A percentile compares a stretch with the other conserved stretches of the same genome.
Conservation (phyloP, 2,113 vertebrate species). For the Peromyscus maniculatus region DNA sequence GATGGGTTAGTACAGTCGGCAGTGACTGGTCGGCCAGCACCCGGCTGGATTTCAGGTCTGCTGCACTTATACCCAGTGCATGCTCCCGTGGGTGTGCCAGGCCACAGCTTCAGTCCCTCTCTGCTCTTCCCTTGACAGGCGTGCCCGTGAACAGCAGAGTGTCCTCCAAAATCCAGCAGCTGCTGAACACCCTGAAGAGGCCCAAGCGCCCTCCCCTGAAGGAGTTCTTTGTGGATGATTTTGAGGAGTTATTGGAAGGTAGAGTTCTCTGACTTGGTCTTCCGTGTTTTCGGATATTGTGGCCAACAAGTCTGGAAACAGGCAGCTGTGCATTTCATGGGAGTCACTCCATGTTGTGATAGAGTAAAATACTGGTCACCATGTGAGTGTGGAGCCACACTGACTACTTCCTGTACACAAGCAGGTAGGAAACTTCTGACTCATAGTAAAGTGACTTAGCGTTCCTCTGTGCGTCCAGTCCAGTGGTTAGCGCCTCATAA, state of each 20-base stretch:
- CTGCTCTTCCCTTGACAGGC: constrained; percentile 86
- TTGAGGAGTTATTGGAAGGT: constrained; percentile 97
- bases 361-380: accelerated
- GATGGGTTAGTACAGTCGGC: not conserved
- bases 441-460: not conserved
- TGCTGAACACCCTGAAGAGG: constrained; percentile 97
- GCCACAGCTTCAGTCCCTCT: not conserved
- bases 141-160: constrained; percentile 97
- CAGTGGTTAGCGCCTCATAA: not conserved
- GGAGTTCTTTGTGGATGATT: constrained; percentile 98
- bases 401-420: not conserved
- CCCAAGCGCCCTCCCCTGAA: constrained; percentile 96
- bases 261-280: constrained; percentile 26
- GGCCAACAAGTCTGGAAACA: not conserved
- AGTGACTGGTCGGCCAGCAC: not conserved
- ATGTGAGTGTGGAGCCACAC: not conserved
- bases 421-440: not conserved
- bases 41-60: not conserved
- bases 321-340: accelerated
- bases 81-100: accelerated
- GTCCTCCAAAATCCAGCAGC: constrained; percentile 98
- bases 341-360: accelerated
- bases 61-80: accelerated
- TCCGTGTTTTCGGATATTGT: not conserved
- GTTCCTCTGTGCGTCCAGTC: not conserved